Percentiles rank a stretch among this genome's conserved stretches.
These are phyloP conservation scores for Takifugu bimaculatus DNA, from an alignment of 2,113 vertebrate genomes.

Conservation along the genomic window DNA sequence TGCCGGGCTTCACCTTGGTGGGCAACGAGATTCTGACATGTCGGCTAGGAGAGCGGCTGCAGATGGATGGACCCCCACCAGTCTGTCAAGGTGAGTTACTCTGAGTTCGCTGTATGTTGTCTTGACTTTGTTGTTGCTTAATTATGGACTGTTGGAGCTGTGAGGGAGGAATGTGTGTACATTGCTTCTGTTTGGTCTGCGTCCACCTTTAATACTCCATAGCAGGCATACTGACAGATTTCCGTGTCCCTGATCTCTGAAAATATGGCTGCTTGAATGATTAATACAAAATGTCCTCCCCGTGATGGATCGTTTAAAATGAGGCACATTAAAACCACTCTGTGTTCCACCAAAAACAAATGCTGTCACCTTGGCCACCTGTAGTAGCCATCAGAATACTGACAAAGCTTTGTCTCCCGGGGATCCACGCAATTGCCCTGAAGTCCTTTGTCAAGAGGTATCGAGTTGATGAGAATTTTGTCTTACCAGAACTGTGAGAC, in stretches of 20 bases:
- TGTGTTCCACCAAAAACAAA: conserved; percentile 36
- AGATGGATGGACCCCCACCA: conserved; percentile 92
- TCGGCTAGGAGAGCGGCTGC: conserved; percentile 86
- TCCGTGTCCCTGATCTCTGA: conserved; percentile 9
- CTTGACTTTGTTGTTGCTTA: not conserved
- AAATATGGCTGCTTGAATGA: conserved; percentile 23
- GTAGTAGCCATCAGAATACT: conserved; percentile 35
- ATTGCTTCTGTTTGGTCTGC: conserved; percentile 15
- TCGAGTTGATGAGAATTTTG: conserved; percentile 48
- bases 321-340: conserved; percentile 20
- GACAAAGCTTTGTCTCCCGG: conserved; percentile 35
- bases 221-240: too few species aligned
- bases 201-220: conserved; percentile 33
- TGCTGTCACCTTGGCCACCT: conserved; percentile 30
- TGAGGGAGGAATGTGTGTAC: not conserved
- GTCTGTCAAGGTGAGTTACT: conserved; percentile 86
- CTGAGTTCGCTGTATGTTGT: not conserved
- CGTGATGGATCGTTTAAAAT: conserved; percentile 19
- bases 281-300: conserved; percentile 22
- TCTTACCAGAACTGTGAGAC: conserved; percentile 36
- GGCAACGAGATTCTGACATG: conserved; percentile 95
- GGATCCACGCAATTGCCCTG: conserved; percentile 38
- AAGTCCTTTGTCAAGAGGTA: conserved; percentile 47
- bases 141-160: not conserved
- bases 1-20: conserved; percentile 92